Conservation (phyloP, 2,113 vertebrate genomes). For the Sylvilagus bachmani region DNA sequence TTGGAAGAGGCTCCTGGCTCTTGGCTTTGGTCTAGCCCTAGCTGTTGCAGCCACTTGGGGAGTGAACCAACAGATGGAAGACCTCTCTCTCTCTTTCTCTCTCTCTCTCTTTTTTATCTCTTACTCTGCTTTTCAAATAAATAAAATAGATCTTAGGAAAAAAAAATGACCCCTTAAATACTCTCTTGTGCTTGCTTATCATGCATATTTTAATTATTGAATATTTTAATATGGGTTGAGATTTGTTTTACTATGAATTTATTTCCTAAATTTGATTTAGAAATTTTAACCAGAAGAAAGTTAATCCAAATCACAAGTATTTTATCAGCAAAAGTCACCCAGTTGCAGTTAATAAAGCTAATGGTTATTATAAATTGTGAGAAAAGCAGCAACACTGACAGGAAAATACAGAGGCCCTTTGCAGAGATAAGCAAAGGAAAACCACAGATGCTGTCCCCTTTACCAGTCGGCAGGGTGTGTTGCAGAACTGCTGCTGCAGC, state of each 20-base stretch:
- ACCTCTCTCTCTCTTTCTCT: no score
- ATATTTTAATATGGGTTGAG: neutral
- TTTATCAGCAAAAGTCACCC: neutral
- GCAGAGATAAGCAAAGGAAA: neutral
- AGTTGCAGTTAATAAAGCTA: neutral
- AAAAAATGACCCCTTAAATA: neutral
- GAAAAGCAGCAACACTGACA: neutral
- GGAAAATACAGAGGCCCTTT: neutral
- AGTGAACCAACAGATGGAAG: no score
- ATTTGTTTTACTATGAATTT: constrained; percentile 32
- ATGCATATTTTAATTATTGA: neutral
- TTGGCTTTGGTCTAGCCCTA: no score
- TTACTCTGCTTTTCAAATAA: no score
- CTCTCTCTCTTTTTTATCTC: no score
- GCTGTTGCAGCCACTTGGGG: no score
- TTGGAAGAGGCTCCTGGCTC: no score
- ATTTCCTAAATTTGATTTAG: constrained; percentile 51
- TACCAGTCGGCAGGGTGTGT: no score
- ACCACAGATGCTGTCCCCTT: neutral
- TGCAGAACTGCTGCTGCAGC: neutral
- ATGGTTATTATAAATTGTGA: neutral
- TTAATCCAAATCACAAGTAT: neutral
- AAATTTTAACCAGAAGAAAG: constrained; percentile 46
- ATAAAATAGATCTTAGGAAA: no score
- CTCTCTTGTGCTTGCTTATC: neutral